These are phyloP conservation scores for Oikopleura albicans DNA, from an alignment of 23 tunicate species.

Conservation along the genomic window DNA sequence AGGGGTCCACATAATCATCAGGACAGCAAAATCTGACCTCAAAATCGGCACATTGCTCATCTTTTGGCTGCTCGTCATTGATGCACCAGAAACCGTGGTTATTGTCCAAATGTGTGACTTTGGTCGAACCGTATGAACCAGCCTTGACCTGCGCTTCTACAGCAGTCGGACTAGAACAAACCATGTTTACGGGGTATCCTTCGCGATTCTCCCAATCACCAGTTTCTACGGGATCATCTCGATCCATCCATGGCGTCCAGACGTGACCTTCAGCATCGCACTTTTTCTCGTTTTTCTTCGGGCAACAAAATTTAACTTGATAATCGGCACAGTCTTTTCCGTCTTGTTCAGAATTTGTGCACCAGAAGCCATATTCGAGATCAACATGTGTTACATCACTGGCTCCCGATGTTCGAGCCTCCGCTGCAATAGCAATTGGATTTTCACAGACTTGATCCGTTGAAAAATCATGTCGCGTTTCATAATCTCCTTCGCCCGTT, in stretches of 20 bases:
- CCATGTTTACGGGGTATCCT: background rate
- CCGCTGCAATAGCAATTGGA: background rate
- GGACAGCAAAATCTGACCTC: conserved; percentile 13
- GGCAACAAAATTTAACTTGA: background rate
- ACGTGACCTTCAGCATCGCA: background rate
- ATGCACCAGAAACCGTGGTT: conserved; percentile 12
- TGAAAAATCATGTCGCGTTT: background rate
- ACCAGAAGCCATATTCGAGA: background rate
- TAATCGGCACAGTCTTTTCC: background rate
- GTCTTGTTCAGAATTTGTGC: background rate
- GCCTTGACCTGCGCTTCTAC: background rate
- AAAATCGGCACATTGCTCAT: background rate
- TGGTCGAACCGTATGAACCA: background rate
- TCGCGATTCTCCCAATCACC: conserved; percentile 12
- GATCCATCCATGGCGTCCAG: background rate
- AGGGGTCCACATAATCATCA: background rate
- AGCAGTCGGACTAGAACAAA: background rate
- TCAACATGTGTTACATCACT: background rate
- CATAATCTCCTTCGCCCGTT: background rate
- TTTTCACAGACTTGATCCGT: background rate
- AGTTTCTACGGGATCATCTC: conserved; percentile 5
- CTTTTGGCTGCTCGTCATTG: conserved; percentile 15
- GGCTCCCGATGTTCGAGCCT: background rate
- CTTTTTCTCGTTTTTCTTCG: background rate
- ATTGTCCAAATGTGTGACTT: background rate